Evolutionary conservation across 2,797 vertebrate species (phyloP).

Genomic region (Centropyge bicolor): DNA sequence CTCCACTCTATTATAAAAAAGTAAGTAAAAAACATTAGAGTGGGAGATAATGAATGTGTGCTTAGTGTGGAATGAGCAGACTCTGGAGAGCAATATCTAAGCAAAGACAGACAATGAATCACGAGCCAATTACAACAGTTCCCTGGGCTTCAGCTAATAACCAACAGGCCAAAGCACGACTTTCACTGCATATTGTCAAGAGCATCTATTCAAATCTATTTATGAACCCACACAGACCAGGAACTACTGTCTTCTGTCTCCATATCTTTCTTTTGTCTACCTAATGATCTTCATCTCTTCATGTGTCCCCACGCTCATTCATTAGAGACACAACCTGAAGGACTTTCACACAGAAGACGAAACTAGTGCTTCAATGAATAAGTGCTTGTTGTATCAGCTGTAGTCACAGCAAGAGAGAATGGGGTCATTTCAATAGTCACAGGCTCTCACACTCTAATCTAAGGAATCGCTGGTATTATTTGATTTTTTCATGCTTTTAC

Average conservation of each 20-base stretch:
- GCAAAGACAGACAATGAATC: constrained; percentile 60
- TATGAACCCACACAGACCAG: constrained; percentile 16
- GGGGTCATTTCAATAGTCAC: not conserved
- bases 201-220: constrained; percentile 27
- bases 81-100: constrained; percentile 41
- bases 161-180: constrained; percentile 14
- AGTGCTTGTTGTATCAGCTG: not conserved
- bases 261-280: not conserved
- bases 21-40: constrained; percentile 21
- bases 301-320: not conserved
- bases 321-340: not conserved
- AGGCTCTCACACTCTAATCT: constrained; percentile 1
- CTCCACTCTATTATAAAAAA: constrained; percentile 22
- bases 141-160: constrained; percentile 39
- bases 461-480: not conserved
- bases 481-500: not conserved
- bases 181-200: constrained; percentile 28
- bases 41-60: constrained; percentile 51
- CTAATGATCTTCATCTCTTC: constrained; percentile 8
- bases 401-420: not conserved
- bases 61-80: constrained; percentile 29
- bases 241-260: not conserved
- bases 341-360: constrained; percentile 1
- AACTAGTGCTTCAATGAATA: not conserved
- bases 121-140: constrained; percentile 52